Evolutionary conservation across 2,888 invertebrate genomes (phyloP).

Genomic region (Drosophila rubida): DNA sequence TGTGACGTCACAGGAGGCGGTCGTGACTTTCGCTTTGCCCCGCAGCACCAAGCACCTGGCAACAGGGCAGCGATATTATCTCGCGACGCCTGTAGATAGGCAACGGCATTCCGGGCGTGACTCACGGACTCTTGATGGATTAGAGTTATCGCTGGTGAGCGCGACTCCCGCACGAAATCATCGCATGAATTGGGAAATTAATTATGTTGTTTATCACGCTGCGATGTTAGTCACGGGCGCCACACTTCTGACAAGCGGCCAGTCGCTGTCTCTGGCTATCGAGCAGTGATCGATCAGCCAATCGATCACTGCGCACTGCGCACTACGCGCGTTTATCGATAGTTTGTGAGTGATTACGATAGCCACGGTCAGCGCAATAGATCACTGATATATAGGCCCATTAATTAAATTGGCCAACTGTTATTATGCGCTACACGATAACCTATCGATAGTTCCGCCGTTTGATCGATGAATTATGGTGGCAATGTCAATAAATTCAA

Average conservation of each 20-base stretch:
- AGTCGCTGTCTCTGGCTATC: not conserved
- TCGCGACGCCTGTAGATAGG: constrained; percentile 6
- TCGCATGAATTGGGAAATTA: constrained; percentile 34
- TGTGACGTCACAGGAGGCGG: constrained; percentile 62
- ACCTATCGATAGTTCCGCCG: not conserved
- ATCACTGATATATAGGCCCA: not conserved
- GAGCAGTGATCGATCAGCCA: constrained; percentile 12
- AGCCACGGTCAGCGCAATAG: not conserved
- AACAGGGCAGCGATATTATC: constrained; percentile 46
- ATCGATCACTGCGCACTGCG: constrained; percentile 5
- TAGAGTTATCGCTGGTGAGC: constrained; percentile 12
- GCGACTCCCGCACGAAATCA: constrained; percentile 18
- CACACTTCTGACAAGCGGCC: not conserved
- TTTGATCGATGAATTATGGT: constrained; percentile 1
- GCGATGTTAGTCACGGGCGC: constrained; percentile 22
- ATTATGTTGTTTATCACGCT: constrained; percentile 41
- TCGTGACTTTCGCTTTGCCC: constrained; percentile 22
- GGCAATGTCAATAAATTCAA: not conserved
- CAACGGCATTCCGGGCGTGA: constrained; percentile 20
- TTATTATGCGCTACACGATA: not conserved
- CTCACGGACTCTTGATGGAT: constrained; percentile 30
- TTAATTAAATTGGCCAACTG: constrained; percentile 3
- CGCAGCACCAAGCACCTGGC: too few relatives aligned
- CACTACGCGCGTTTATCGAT: constrained; percentile 18
- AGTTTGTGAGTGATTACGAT: constrained; percentile 13